These are phyloP conservation scores for Forpus xanthops DNA, from an alignment of 2,797 vertebrate genomes.

Conservation along the genomic window DNA sequence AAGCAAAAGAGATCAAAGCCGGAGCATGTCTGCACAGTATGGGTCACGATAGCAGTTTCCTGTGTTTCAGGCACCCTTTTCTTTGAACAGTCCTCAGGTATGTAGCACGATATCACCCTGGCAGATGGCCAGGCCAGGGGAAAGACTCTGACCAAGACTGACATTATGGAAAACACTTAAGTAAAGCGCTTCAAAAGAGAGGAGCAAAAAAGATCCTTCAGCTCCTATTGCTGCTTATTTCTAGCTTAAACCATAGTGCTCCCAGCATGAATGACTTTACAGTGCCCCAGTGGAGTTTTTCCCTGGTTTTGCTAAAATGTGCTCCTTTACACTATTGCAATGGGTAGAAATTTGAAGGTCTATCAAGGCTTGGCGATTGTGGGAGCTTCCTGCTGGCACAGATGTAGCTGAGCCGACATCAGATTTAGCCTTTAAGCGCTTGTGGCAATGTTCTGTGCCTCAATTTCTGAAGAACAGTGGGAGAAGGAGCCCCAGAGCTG, in stretches of 20 bases:
- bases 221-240: neutral
- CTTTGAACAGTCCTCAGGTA: conserved; percentile 42
- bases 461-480: neutral
- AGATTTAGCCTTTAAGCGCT: neutral
- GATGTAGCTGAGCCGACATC: neutral
- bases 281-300: neutral
- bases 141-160: neutral
- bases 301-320: neutral
- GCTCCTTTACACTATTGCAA: rapidly evolving
- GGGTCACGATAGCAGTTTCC: conserved; percentile 23
- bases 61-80: conserved; percentile 14
- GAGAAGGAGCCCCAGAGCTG: neutral
- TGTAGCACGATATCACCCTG: neutral
- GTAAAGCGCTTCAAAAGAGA: neutral
- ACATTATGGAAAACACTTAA: neutral
- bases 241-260: neutral
- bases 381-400: neutral
- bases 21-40: neutral
- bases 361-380: neutral
- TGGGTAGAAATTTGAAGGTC: neutral
- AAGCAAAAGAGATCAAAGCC: conserved; percentile 52
- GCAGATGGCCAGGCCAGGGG: neutral
- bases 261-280: neutral
- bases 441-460: rapidly evolving
- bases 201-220: neutral